Evolutionary conservation across 2,888 invertebrate genomes (phyloP).

Genomic region (Byasa hedistus): DNA sequence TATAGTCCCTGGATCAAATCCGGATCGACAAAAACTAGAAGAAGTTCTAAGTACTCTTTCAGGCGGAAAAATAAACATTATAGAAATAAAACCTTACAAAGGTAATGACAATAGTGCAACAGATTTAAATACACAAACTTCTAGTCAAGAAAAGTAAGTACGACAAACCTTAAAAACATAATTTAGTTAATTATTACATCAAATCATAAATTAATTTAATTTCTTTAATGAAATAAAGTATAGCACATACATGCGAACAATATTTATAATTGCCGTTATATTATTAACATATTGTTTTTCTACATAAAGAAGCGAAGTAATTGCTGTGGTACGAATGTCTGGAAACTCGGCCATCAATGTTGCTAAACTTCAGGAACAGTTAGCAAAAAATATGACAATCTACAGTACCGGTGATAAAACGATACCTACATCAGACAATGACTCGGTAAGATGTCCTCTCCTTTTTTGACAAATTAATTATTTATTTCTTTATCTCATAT

Average conservation of each 20-base stretch:
- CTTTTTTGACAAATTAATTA: not conserved
- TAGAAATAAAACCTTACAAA: slow-evolving; percentile 85
- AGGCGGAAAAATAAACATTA: slow-evolving; percentile 88
- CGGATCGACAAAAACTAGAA: slow-evolving; percentile 86
- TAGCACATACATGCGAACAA: not conserved
- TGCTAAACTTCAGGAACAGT: slow-evolving; percentile 84
- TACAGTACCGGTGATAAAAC: slow-evolving; percentile 60
- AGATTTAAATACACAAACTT: slow-evolving; percentile 71
- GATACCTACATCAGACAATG: slow-evolving; percentile 42
- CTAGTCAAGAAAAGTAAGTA: slow-evolving; percentile 80
- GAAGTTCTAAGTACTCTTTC: slow-evolving; percentile 88
- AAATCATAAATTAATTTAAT: not conserved
- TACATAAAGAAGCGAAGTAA: slow-evolving; percentile 83
- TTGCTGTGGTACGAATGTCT: slow-evolving; percentile 84
- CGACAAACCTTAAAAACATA: not conserved
- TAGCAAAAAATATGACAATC: slow-evolving; percentile 70
- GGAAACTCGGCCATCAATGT: slow-evolving; percentile 85
- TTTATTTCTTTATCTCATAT: not conserved
- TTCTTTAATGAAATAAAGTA: not conserved
- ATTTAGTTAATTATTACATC: not conserved
- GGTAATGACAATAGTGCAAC: slow-evolving; percentile 78
- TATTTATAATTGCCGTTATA: not conserved
- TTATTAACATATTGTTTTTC: slow-evolving; percentile 4
- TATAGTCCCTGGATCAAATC: slow-evolving; percentile 88
- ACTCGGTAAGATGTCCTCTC: slow-evolving; percentile 54